Conservation (phyloP, 2,113 vertebrate species). For the Thalassarche chlororhynchos region DNA sequence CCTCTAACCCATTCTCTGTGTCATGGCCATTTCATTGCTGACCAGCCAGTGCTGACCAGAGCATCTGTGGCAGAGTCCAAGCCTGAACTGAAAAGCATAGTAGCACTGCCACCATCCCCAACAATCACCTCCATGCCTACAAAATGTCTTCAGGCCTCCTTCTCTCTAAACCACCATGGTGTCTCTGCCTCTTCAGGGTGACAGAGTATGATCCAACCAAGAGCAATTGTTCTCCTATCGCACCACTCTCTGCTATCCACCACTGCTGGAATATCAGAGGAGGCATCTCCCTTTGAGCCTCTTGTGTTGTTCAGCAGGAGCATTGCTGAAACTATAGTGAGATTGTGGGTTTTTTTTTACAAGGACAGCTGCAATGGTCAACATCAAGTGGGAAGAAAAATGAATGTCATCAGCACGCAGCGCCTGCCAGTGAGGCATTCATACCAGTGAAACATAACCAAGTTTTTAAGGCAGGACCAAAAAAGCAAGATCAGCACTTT, state of each 20-base stretch:
- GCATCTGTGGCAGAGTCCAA: background rate
- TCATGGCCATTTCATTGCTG: background rate
- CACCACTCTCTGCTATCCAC: background rate
- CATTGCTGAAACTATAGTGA: background rate
- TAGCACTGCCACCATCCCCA: background rate
- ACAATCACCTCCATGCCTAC: background rate
- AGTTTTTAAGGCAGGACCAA: background rate
- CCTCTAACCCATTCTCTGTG: background rate
- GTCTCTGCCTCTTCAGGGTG: background rate
- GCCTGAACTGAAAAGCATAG: background rate
- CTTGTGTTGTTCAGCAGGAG: background rate
- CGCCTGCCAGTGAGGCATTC: background rate
- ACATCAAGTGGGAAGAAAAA: constrained; percentile 22
- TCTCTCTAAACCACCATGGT: background rate
- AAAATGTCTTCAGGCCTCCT: background rate
- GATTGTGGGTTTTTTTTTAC: background rate
- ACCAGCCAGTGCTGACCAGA: background rate
- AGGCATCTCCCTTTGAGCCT: background rate
- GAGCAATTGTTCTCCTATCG: background rate
- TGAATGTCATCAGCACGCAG: background rate
- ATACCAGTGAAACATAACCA: constrained; percentile 17
- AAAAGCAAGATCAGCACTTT: constrained; percentile 9
- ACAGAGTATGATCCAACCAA: background rate
- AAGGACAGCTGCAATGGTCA: background rate
- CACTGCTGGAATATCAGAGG: background rate